Evolutionary conservation across 2,888 invertebrate genomes (phyloP), one percentile per base, ranked within the genome.

Genomic region (Cyclophora punctaria): DNA sequence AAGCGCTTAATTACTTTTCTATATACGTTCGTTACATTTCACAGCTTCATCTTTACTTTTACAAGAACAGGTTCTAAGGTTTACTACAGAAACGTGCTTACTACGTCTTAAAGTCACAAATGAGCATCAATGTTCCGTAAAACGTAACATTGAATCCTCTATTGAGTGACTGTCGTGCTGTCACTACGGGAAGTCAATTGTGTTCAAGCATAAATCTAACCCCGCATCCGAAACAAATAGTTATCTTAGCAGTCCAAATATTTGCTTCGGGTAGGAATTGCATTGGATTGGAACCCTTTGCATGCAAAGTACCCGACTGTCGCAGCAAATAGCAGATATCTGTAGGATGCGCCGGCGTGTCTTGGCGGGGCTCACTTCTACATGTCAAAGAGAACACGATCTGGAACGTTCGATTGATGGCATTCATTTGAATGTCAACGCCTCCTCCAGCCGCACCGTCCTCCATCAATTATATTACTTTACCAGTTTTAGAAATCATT

Each of bases 191-290:
- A 50, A 55, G 53, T 51, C 51, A 51, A 53, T 55, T 37, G 47
- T 56, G 51, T 55, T 51, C 55, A 52, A 57, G 55, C 52, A 56
- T 53, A 45, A 56, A 57, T 54, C 48, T 46, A 47, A 48, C 48
- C 53, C 47, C 51, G 52, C 52, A 57, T 55, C 49, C 47, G 56
- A 55, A 57, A 57, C 57, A 59, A 59, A 59, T 61, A 60, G 53
- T 56, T 58, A 55, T 49, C 57, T 53, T 53, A 47, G 51, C 45
- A 46, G 46, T 35, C 49, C 55, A 59, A 61, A 61, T 57, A 57
- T 59, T 59, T 56, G 52, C 47, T 41, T 6, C 40, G 45, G 47
- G 41, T 35, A 43, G 50, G 52, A 52, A 50, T 20, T 20, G 20
- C 20, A 57, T 58, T 50, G 51, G 53, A 56, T 52, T 45, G 47